Evolutionary conservation across 2,888 invertebrate species (phyloP).

Genomic region (Thumatha senex): DNA sequence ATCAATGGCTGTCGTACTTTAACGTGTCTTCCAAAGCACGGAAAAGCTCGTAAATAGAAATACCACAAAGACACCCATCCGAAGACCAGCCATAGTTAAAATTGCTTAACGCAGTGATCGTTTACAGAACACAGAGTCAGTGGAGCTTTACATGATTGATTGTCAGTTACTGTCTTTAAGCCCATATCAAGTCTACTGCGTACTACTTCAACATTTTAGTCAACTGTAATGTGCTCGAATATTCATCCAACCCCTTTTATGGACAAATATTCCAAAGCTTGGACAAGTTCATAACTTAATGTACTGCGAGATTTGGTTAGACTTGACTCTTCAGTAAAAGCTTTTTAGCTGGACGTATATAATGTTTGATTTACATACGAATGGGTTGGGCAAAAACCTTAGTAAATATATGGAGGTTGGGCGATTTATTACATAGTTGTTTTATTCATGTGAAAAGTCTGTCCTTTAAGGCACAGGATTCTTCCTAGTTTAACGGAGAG

Average conservation of each 20-base stretch:
- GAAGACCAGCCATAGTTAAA: no score
- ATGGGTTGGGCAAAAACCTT: neutral
- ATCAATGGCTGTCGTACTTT: no score
- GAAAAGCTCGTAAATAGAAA: no score
- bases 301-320: conserved; percentile 9
- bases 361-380: conserved; percentile 9
- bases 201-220: neutral
- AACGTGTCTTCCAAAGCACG: no score
- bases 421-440: conserved; percentile 4
- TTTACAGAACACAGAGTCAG: no score
- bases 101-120: no score
- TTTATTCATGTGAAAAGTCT: neutral
- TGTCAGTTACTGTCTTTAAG: neutral
- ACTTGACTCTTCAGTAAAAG: neutral
- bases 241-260: neutral
- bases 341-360: conserved; percentile 3
- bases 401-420: conserved; percentile 3
- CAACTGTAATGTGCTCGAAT: conserved; percentile 1
- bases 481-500: no score
- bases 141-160: neutral
- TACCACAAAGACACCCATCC: no score
- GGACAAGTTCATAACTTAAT: conserved; percentile 7
- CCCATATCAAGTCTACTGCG: neutral
- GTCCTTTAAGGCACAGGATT: no score
- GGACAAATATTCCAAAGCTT: conserved; percentile 1